Conservation (phyloP, 2,797 vertebrate genomes). For the Pogonophryne albipinna region DNA sequence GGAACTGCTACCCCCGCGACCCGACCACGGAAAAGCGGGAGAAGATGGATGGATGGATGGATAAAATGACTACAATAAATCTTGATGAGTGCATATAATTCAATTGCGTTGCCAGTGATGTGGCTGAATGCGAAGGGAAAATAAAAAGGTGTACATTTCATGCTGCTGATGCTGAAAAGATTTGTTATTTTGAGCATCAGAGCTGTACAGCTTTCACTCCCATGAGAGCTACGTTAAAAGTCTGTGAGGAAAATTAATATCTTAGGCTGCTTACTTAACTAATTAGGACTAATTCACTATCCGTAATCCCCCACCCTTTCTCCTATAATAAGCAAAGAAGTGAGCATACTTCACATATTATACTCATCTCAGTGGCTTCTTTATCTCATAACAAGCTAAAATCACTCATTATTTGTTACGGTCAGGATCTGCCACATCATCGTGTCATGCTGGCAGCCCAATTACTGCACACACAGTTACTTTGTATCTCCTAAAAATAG, state of each 20-base stretch:
- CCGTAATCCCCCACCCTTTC: neutral
- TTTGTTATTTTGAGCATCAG: neutral
- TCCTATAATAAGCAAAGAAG: neutral
- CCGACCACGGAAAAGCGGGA: too few species aligned
- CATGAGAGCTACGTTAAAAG: neutral
- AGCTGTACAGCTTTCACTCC: neutral
- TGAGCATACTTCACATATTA: conserved; percentile 1
- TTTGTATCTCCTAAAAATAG: conserved; percentile 86
- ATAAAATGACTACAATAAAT: too few species aligned
- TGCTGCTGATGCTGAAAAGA: neutral
- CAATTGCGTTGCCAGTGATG: neutral
- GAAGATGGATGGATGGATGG: too few species aligned
- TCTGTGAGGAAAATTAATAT: conserved; percentile 7
- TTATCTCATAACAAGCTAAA: conserved; percentile 17
- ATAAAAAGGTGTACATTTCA: neutral
- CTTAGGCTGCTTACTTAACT: conserved; percentile 16
- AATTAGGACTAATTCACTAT: conserved; percentile 5
- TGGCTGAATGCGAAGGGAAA: neutral
- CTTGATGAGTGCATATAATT: neutral
- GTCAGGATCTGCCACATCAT: conserved; percentile 33
- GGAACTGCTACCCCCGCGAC: too few species aligned
- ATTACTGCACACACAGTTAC: conserved; percentile 48
- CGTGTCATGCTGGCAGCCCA: conserved; percentile 26
- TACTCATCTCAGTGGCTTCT: neutral
- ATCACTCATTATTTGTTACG: conserved; percentile 8